Evolutionary conservation across 2,113 vertebrate genomes (phyloP).

Genomic region (Misgurnus anguillicaudatus): DNA sequence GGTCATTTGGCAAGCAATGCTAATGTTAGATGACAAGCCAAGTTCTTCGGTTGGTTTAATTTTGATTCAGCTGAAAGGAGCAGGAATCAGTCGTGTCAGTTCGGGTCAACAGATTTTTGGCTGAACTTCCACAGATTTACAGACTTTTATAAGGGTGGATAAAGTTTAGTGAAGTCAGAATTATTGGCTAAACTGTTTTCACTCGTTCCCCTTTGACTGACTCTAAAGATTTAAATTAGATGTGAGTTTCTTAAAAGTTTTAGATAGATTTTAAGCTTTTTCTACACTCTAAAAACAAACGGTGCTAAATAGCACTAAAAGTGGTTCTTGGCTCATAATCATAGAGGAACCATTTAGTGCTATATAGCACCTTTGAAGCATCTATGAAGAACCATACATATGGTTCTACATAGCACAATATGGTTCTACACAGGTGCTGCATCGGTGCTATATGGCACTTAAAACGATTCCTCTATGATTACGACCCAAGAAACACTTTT

Average conservation of each 20-base stretch:
- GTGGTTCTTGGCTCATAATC: too few species aligned
- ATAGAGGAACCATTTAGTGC: too few species aligned
- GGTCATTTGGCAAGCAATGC: conserved; percentile 10
- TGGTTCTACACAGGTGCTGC: too few species aligned
- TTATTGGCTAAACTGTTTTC: conserved; percentile 14
- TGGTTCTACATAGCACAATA: too few species aligned
- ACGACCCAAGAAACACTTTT: too few species aligned
- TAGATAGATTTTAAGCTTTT: too few species aligned
- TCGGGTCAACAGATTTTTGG: conserved; percentile 1
- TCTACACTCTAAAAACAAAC: too few species aligned
- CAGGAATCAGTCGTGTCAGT: conserved; percentile 19
- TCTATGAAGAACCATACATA: too few species aligned
- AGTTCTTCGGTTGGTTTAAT: conserved; percentile 12
- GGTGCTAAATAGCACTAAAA: too few species aligned
- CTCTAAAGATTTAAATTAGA: conserved; percentile 3
- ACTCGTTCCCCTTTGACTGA: neutral
- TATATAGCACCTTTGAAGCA: too few species aligned
- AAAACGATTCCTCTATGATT: too few species aligned
- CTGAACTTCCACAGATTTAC: conserved; percentile 25
- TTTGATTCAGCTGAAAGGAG: conserved; percentile 17
- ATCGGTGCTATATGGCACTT: too few species aligned
- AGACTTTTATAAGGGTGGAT: conserved; percentile 13
- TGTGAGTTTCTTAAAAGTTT: neutral
- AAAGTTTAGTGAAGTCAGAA: conserved; percentile 4
- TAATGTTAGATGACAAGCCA: conserved; percentile 1